Evolutionary conservation across 1,140 invertebrate genomes (phyloP), one percentile per base, ranked within the genome.

Genomic region (honey bee (Apis mellifera)): DNA sequence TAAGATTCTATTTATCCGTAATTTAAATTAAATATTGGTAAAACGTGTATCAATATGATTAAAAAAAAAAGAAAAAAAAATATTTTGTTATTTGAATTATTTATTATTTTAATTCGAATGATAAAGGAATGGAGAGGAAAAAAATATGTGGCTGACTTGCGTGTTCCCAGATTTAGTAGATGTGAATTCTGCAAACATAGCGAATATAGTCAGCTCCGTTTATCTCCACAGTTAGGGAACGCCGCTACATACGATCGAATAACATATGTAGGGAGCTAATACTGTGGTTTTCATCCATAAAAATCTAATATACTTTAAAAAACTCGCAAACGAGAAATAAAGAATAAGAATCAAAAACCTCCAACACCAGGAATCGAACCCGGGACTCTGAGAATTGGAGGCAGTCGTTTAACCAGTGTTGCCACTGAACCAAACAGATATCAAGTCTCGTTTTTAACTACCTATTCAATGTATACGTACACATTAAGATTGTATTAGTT

Each of bases 151-250:
- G 89, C 93, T 89, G 79, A 85, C 82, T n/a, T 82, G 89, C 84
- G 92, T 93, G 89, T 92, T 90, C 62, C 78, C 84, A 84, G 77
- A 89, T 86, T 42, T 55, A 83, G 91, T 72, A 5, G 74, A 2
- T 32, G 48, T 74, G 50, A 26, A 75, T 75, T 84, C 86, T 89
- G 85, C 17, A 82, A 92, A 93, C 88, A 93, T 93, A 93, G 93
- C 93, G 85, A 83, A 85, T 83, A 54, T 84, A 0, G 85, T 88
- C 89, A 90, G 91, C 88, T 11, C n/a, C n/a, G 68, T 90, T 92
- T 89, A 87, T 88, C 87, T 90, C 91, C 93, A 93, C 92, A 90
- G 78, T 77, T 65, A 85, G 81, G 84, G 84, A 93, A 93, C 92
- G 92, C 91, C 92, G 86, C 65, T 87, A 81, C 83, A 83, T 86